These are phyloP conservation scores for Atopsyche davidsoni DNA, from an alignment of 1,140 invertebrate species.

Conservation along the genomic window DNA sequence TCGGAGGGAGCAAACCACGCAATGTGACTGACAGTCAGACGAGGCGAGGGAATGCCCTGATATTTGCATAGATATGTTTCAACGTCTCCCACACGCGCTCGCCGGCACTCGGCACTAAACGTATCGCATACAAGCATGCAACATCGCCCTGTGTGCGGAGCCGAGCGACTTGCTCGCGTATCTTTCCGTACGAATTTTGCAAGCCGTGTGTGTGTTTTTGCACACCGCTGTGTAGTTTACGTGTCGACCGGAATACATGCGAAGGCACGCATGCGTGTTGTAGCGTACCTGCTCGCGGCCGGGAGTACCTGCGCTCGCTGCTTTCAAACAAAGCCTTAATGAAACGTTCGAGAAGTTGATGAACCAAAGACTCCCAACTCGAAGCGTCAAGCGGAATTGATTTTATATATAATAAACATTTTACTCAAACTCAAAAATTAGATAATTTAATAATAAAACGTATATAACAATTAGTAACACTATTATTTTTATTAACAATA, in stretches of 20 bases:
- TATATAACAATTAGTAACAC: no score
- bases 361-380: neutral
- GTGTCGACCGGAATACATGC: no score
- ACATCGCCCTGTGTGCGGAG: no score
- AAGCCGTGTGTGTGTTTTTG: neutral
- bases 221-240: no score
- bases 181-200: neutral
- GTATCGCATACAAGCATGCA: neutral
- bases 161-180: neutral
- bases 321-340: neutral
- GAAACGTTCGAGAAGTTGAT: constrained; percentile 1
- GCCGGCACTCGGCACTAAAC: no score
- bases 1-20: constrained; percentile 6
- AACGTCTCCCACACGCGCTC: constrained; percentile 7
- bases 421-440: no score
- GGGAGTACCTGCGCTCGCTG: neutral
- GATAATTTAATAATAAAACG: no score
- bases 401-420: no score
- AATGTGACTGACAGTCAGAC: constrained; percentile 14
- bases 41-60: constrained; percentile 20
- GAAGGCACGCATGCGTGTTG: no score
- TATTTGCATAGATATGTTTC: constrained; percentile 24
- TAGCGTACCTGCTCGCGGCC: neutral
- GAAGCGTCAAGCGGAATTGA: no score
- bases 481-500: no score